Conservation (phyloP, 2,888 invertebrate genomes). For the Caenorhabditis sp. region DNA sequence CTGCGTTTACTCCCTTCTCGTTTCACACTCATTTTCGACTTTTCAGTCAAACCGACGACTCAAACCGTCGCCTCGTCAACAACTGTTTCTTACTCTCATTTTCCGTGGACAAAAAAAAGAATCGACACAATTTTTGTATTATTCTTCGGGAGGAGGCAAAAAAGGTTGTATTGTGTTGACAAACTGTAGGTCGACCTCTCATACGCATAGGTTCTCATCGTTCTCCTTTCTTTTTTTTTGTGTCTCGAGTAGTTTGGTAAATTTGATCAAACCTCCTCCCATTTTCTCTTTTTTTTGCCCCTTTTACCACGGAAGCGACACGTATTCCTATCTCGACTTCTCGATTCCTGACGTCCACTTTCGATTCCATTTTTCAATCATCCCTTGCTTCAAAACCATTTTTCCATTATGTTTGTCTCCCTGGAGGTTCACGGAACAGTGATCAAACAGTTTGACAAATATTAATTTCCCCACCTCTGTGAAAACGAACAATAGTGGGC, state of each 20-base stretch:
- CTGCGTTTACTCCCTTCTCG: constrained; percentile 39
- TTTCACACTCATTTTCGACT: constrained; percentile 57
- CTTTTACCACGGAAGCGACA: constrained; percentile 41
- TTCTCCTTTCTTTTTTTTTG: constrained; percentile 41
- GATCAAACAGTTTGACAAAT: constrained; percentile 46
- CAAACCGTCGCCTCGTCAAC: constrained; percentile 36
- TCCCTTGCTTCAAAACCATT: constrained; percentile 13
- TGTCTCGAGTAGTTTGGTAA: constrained; percentile 64
- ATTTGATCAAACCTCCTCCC: constrained; percentile 59
- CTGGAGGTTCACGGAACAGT: constrained; percentile 49
- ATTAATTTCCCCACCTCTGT: constrained; percentile 17
- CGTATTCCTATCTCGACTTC: constrained; percentile 40
- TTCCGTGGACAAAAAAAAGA: constrained; percentile 30
- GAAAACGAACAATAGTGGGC: constrained; percentile 34
- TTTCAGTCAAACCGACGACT: constrained; percentile 52
- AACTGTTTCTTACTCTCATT: constrained; percentile 38
- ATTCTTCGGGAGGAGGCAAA: constrained; percentile 36
- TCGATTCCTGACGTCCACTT: constrained; percentile 38
- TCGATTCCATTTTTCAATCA: constrained; percentile 25
- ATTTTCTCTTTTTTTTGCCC: constrained; percentile 35
- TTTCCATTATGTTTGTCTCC: constrained; percentile 40
- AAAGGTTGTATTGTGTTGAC: constrained; percentile 61
- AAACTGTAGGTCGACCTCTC: constrained; percentile 60
- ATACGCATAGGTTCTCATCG: constrained; percentile 59
- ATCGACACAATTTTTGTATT: constrained; percentile 43